phyloP scores from a whole-genome alignment of 2,113 vertebrate species.

The Apteryx mantelli region DNA sequence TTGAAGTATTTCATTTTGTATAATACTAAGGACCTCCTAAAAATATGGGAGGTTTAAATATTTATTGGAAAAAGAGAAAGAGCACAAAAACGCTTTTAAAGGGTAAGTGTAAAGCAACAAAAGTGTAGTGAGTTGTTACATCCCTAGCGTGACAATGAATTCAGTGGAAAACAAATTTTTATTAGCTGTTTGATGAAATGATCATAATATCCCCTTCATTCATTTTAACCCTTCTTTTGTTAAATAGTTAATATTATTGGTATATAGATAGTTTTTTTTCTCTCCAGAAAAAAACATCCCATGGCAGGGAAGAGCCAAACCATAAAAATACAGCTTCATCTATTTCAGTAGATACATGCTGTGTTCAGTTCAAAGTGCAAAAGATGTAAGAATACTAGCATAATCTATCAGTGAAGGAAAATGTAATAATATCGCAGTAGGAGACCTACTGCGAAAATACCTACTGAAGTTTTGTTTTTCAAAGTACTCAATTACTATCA shows the following conservation, averaged over 20 bases:
- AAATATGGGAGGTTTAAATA: background rate
- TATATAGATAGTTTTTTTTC: background rate
- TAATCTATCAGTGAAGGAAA: background rate
- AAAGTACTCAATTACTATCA: background rate
- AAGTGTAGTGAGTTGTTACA: background rate
- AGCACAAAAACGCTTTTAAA: background rate
- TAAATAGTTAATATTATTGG: background rate
- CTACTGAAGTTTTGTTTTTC: background rate
- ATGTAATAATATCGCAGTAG: background rate
- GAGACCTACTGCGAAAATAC: background rate
- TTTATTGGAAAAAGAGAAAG: background rate
- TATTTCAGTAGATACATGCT: background rate
- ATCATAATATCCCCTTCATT: background rate
- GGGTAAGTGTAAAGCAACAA: background rate
- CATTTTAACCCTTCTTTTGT: background rate
- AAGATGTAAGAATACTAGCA: background rate
- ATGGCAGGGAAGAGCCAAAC: background rate
- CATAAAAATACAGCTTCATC: background rate
- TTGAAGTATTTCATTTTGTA: background rate
- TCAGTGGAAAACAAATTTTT: fast-evolving
- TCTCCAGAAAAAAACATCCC: background rate
- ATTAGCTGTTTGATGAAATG: background rate
- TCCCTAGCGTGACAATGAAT: background rate
- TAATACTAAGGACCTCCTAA: background rate
- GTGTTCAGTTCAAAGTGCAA: background rate